Evolutionary conservation across 1,140 invertebrate genomes (phyloP), one percentile per base, ranked within the genome.

Genomic region (Lepidostoma basale): DNA sequence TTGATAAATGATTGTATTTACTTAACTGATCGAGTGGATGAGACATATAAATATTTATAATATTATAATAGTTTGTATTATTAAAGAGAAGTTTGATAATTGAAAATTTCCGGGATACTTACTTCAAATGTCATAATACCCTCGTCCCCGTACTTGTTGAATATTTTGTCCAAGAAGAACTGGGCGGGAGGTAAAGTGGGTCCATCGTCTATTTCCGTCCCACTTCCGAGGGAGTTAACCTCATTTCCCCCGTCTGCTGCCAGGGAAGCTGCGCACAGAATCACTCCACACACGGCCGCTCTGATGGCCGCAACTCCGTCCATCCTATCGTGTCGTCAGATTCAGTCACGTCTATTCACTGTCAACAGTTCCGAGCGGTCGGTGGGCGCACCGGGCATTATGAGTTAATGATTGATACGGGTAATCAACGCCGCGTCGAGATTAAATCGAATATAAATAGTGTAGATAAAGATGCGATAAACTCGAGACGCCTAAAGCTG

Each of bases 61-160:
- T n/a, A n/a, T n/a, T n/a, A n/a, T n/a, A n/a, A n/a, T n/a, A n/a
- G n/a, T n/a, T n/a, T n/a, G n/a, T n/a, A n/a, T n/a, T n/a, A n/a
- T n/a, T n/a, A n/a, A n/a, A n/a, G n/a, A 23, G 3, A 26, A 25
- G 14, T 22, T 4, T 8, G 16, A 52, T 8, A n/a, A 47, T 1
- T 2, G n/a, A 36, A 8, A 36, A 36, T 36, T 39, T 3, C 1
- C 22, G 14, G 10, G 14, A 26, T 20, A 77, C 80, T 82, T 74
- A 87, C 86, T 80, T 88, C 86, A 74, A 86, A 88, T 23, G 82
- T 85, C 69, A 88, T 87, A 59, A 84, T 78, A 16, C 82, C 84
- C 73, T 83, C 82, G 63, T 83, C 82, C 54, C 86, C 86, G 73
- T 88, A 88, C 73, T 87, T 87, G 72, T 84, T 76, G 73, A 88